These are phyloP conservation scores for Andricus quercusramuli DNA, from an alignment of 2,888 invertebrate genomes.

Conservation along the genomic window DNA sequence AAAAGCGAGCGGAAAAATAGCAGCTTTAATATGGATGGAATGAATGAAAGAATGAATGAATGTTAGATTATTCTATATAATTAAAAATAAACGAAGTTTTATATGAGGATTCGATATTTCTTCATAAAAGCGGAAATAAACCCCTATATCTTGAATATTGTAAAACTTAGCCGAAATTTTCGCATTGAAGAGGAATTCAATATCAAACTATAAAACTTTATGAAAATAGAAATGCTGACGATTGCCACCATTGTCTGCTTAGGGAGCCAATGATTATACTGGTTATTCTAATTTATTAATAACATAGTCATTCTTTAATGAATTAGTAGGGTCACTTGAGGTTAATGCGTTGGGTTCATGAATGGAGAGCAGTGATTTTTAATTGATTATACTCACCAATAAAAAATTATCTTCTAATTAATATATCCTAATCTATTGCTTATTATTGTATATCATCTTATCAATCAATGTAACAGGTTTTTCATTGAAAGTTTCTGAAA, in stretches of 20 bases:
- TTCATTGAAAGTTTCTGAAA: not conserved
- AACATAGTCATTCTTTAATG: constrained; percentile 27
- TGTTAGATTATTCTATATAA: too few relatives aligned
- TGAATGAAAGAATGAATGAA: too few relatives aligned
- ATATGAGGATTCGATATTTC: too few relatives aligned
- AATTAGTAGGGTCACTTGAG: constrained; percentile 28
- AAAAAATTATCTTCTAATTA: not conserved
- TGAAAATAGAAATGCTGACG: constrained; percentile 4
- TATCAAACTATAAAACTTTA: not conserved
- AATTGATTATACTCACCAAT: not conserved
- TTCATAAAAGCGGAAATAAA: too few relatives aligned
- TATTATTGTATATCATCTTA: too few relatives aligned
- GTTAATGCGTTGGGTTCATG: not conserved
- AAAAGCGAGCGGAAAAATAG: too few relatives aligned
- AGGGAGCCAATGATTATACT: constrained; percentile 18
- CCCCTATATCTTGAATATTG: too few relatives aligned
- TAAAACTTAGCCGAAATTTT: too few relatives aligned
- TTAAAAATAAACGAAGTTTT: too few relatives aligned
- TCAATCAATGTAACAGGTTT: not conserved
- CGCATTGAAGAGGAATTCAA: not conserved
- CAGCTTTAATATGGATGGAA: too few relatives aligned
- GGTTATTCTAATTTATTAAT: constrained; percentile 9
- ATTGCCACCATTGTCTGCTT: constrained; percentile 14
- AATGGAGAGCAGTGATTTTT: not conserved
- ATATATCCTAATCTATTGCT: not conserved